These are phyloP conservation scores for Matsumurasca onukii DNA, from an alignment of 1,140 invertebrate genomes.

Conservation along the genomic window DNA sequence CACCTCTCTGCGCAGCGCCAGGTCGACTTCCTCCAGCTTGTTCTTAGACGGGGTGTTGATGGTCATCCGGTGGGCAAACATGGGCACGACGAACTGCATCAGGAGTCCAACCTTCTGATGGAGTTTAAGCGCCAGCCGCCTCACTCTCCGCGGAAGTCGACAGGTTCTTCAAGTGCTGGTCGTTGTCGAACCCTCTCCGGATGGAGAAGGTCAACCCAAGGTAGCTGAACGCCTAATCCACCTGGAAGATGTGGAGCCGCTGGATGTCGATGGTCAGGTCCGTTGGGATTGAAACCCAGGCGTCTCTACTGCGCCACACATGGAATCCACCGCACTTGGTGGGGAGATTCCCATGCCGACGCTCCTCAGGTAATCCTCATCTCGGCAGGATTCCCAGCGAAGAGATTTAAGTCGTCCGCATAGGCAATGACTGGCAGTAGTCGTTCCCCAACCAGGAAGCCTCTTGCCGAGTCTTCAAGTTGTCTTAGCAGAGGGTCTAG, in stretches of 20 bases:
- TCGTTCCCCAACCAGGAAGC: neutral
- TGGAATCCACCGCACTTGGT: neutral
- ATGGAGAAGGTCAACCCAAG: slow-evolving; percentile 1
- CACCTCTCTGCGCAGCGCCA: neutral
- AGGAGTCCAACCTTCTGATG: neutral
- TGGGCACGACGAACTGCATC: neutral
- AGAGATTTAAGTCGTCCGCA: neutral
- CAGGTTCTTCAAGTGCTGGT: neutral
- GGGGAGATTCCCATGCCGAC: neutral
- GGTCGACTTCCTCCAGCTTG: neutral
- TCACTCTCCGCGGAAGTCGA: slow-evolving; percentile 2
- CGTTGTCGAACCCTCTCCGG: neutral
- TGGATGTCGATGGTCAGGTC: neutral
- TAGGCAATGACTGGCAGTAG: neutral
- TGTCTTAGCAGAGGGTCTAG: slow-evolving; percentile 39
- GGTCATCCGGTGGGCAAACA: neutral
- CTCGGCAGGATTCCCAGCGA: neutral
- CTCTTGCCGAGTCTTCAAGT: slow-evolving; percentile 7
- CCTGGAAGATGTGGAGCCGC: neutral
- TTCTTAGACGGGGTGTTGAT: neutral
- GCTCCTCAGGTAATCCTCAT: neutral
- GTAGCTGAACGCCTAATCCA: neutral
- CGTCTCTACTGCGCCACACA: neutral
- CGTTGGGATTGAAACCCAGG: neutral
- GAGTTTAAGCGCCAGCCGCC: slow-evolving; percentile 23